phyloP scores from a whole-genome alignment of 2,888 invertebrate species.

The Limenitis camilla region DNA sequence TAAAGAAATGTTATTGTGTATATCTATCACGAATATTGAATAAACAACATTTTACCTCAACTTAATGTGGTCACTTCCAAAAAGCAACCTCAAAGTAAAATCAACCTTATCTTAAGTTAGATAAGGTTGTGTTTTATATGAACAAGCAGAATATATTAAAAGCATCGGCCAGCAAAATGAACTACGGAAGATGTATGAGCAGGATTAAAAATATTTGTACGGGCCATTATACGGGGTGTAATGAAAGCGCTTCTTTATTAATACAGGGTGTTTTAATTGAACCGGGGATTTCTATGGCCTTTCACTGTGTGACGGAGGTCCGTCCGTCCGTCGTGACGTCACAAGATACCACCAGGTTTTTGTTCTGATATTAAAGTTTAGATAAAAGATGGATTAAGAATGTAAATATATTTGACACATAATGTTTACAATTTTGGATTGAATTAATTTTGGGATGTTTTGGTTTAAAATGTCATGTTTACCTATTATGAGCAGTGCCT shows the following conservation, averaged over 20 bases:
- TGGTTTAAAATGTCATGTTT: no score
- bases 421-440: neutral
- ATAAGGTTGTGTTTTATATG: slow-evolving; percentile 33
- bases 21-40: neutral
- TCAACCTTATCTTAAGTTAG: slow-evolving; percentile 12
- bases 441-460: neutral
- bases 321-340: slow-evolving; percentile 34
- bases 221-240: slow-evolving; percentile 71
- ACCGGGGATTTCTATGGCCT: slow-evolving; percentile 53
- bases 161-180: slow-evolving; percentile 64
- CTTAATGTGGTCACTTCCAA: slow-evolving; percentile 11
- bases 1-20: neutral
- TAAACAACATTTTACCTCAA: slow-evolving; percentile 28
- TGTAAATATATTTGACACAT: neutral
- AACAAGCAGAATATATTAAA: slow-evolving; percentile 42
- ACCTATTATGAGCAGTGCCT: no score
- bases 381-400: slow-evolving; percentile 2
- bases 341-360: slow-evolving; percentile 22
- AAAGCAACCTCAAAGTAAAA: slow-evolving; percentile 17
- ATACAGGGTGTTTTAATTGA: slow-evolving; percentile 66
- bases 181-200: slow-evolving; percentile 72
- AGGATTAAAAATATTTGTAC: slow-evolving; percentile 74
- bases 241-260: slow-evolving; percentile 71
- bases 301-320: slow-evolving; percentile 58
- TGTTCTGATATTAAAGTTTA: slow-evolving; percentile 14